These are phyloP conservation scores for Zaprionus ornatus DNA, from an alignment of 1,140 invertebrate genomes.

Conservation along the genomic window DNA sequence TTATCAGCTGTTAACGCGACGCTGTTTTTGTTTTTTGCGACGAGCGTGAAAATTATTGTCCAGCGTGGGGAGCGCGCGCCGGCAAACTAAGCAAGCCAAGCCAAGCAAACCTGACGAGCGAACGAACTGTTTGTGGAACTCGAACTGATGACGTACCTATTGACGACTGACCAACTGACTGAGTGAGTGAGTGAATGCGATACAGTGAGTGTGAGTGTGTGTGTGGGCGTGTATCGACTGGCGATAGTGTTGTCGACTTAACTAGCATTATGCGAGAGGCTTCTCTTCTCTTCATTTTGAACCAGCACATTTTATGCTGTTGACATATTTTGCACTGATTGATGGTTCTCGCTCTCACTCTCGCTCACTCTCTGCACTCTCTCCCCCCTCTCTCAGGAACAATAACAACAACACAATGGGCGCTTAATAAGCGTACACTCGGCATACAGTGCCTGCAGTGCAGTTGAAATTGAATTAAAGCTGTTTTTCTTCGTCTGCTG, in stretches of 20 bases:
- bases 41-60: conserved; percentile 51
- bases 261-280: conserved; percentile 68
- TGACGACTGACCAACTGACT: conserved; percentile 50
- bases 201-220: conserved; percentile 7
- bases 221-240: conserved; percentile 58
- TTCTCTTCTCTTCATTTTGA: conserved; percentile 34
- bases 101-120: conserved; percentile 12
- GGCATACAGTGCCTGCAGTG: conserved; percentile 12
- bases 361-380: neutral
- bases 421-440: conserved; percentile 40
- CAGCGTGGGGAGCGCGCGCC: conserved; percentile 64
- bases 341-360: conserved; percentile 19
- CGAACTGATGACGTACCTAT: conserved; percentile 47
- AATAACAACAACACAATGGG: conserved; percentile 25
- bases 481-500: conserved; percentile 66
- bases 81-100: conserved; percentile 63
- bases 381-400: neutral
- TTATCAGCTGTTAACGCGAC: conserved; percentile 46
- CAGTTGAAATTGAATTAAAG: conserved; percentile 75
- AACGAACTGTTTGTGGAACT: conserved; percentile 40
- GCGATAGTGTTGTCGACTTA: conserved; percentile 60
- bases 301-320: conserved; percentile 44
- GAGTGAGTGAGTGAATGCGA: conserved; percentile 19
- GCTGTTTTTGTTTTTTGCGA: too few relatives aligned
- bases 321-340: conserved; percentile 66